Evolutionary conservation across 2,888 invertebrate species (phyloP), one percentile per base, ranked within the genome.

Genomic region (Lochmaea capreae): DNA sequence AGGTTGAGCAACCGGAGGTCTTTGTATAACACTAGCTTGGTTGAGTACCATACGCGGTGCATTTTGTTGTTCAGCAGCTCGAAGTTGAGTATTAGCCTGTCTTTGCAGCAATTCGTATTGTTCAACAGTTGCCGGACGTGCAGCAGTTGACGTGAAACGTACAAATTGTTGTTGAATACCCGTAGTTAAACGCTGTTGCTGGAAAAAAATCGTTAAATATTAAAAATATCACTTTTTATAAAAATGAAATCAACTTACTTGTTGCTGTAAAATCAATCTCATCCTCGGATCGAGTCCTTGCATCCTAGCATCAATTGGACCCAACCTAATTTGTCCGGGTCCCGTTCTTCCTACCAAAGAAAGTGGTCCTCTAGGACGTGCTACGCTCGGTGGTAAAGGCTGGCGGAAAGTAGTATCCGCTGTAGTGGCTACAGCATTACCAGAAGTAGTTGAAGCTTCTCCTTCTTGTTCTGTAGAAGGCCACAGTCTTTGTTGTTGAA

Each of bases 401-500:
- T 93, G 93, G 11, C 93, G 89, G 86, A 93, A 93, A 43, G 91
- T 92, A 72, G 90, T 90, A 58, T 92, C 92, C 6, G 52, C 57
- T 33, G 39, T 39, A 49, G 66, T 22, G 16, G 18, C 58, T 5
- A 33, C 33, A 67, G 58, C 12, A 33, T 2, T 33, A 43, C 22
- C 39, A 12, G 33, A 11, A 62, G 62, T 62, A 42, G 79, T 68
- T 5, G 80, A 76, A 18, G 78, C 76, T 58, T 85, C 84, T n/a
- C 80, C 33, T 84, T 88, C 76, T 71, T 62, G 62, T 46, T 84
- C 85, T 22, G 78, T 76, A 52, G 89, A 89, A 8, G 90, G 88
- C 91, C 91, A 91, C 83, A 90, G 88, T 80, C 91, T 89, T 77
- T 87, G 87, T 77, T 86, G 86, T 67, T 86, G 85, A 1, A 84